Evolutionary conservation across 1,140 invertebrate genomes (phyloP).

Genomic region (Papilio dardanus): DNA sequence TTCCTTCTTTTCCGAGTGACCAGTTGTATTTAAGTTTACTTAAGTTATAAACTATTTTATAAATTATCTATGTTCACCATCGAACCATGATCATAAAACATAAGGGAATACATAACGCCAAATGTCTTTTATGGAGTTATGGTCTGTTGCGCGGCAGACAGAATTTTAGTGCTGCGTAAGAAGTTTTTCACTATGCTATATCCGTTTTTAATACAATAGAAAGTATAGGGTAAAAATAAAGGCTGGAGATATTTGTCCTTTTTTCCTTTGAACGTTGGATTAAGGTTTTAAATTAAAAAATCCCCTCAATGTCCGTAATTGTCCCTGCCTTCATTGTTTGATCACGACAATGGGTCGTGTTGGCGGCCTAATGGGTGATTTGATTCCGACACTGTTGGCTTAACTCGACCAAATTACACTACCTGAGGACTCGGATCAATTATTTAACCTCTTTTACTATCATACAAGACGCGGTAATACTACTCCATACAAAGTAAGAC

Average conservation of each 20-base stretch:
- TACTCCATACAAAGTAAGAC: neutral
- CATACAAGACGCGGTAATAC: neutral
- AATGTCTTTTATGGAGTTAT: constrained; percentile 17
- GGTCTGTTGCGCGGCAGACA: constrained; percentile 12
- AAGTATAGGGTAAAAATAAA: neutral
- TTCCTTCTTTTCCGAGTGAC: too few relatives aligned
- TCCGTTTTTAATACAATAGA: neutral
- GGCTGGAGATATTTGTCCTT: neutral
- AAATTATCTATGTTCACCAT: neutral
- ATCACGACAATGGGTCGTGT: constrained; percentile 23
- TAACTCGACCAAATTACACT: constrained; percentile 17
- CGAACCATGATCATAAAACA: neutral
- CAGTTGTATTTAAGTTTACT: neutral
- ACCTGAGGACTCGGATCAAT: neutral
- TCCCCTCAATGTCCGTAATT: neutral
- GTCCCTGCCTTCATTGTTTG: constrained; percentile 12
- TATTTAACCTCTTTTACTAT: neutral
- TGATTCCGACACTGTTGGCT: constrained; percentile 14
- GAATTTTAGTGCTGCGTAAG: neutral
- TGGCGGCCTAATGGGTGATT: constrained; percentile 17
- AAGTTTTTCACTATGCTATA: neutral
- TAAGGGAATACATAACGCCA: neutral
- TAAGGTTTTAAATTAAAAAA: constrained; percentile 8
- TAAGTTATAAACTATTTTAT: neutral
- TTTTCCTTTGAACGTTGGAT: neutral